Percentiles rank a stretch among this genome's conserved stretches.
Conservation (phyloP, 2,113 vertebrate genomes). For the Theristicus caerulescens region DNA sequence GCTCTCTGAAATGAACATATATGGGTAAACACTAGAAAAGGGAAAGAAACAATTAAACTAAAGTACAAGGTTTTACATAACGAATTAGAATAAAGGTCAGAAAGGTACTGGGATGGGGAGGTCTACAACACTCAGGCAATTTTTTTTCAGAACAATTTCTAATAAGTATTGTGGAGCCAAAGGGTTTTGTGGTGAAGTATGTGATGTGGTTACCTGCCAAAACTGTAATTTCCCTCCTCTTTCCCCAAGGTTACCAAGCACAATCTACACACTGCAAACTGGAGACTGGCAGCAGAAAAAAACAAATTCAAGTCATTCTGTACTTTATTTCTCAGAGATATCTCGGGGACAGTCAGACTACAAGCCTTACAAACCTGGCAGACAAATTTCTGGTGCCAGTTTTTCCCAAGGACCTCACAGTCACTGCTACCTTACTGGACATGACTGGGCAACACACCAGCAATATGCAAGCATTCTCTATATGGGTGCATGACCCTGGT, state of each 20-base stretch:
- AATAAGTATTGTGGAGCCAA: background rate
- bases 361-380: background rate
- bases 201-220: background rate
- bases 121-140: background rate
- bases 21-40: background rate
- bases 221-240: background rate
- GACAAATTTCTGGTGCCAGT: background rate
- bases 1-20: background rate
- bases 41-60: background rate
- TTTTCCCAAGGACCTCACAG: background rate
- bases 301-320: background rate
- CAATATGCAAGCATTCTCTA: fast-evolving
- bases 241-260: background rate
- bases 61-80: background rate
- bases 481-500: fast-evolving
- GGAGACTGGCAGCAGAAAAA: background rate
- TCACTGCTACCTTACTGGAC: background rate
- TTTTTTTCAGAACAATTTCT: background rate
- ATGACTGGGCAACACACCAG: background rate
- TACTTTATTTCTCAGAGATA: background rate
- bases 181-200: background rate
- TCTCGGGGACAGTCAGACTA: background rate
- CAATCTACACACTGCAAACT: background rate
- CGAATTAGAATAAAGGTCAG: background rate
- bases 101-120: background rate